phyloP scores from a whole-genome alignment of 2,113 vertebrate species.

The Nothoprocta pentlandii region DNA sequence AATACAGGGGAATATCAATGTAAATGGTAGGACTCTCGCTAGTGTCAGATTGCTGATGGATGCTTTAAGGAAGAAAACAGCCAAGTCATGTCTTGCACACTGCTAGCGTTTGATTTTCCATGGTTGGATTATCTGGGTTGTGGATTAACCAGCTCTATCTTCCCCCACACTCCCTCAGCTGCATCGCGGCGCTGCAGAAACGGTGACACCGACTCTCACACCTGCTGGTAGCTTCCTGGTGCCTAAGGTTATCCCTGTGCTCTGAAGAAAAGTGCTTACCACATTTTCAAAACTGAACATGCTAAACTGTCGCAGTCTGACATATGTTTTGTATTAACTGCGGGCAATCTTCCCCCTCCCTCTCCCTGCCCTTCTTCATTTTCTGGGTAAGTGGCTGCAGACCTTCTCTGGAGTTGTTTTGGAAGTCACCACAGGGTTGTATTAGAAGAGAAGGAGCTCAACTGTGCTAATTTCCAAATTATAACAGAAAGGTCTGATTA shows the following conservation, averaged over 20 bases:
- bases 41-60: neutral
- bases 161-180: neutral
- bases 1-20: neutral
- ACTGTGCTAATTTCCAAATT: neutral
- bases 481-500: neutral
- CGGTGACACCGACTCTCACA: neutral
- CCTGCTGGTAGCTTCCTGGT: neutral
- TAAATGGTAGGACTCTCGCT: neutral
- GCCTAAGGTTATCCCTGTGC: neutral
- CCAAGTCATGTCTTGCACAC: neutral
- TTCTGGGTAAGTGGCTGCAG: conserved; percentile 5
- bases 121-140: neutral
- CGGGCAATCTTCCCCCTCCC: neutral
- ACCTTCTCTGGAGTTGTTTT: neutral
- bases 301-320: neutral
- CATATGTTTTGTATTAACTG: conserved; percentile 1
- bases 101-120: neutral
- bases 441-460: neutral
- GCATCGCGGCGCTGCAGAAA: neutral
- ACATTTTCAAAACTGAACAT: neutral
- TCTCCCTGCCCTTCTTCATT: neutral
- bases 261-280: neutral
- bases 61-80: neutral
- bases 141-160: neutral
- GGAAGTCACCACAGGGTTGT: neutral